Evolutionary conservation across 2,888 invertebrate genomes (phyloP).

Genomic region (Drosophila mettleri): DNA sequence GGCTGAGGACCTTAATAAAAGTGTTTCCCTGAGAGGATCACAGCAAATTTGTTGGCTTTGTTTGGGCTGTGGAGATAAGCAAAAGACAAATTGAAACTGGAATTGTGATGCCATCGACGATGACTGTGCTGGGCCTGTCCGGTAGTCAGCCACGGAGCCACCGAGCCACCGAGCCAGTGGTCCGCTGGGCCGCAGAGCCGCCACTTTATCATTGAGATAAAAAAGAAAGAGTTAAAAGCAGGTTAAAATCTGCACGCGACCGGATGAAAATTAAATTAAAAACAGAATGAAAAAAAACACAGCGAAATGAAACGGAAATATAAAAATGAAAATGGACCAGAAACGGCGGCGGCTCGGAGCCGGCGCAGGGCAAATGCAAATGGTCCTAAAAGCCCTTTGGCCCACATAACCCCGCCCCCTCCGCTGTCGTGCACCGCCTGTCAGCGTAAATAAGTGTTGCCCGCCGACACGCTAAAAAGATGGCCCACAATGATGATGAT

Average conservation of each 20-base stretch:
- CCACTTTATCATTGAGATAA: conserved; percentile 42
- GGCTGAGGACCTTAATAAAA: conserved; percentile 38
- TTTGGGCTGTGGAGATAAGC: conserved; percentile 15
- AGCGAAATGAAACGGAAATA: conserved; percentile 15
- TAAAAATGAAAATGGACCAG: conserved; percentile 10
- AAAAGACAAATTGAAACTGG: conserved; percentile 56
- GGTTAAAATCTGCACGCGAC: conserved; percentile 36
- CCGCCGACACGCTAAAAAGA: conserved; percentile 63
- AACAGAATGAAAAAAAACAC: background rate
- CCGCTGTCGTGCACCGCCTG: conserved; percentile 15
- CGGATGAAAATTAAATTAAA: conserved; percentile 59
- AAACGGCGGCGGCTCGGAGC: background rate
- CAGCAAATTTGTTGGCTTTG: conserved; percentile 31
- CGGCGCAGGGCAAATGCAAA: conserved; percentile 52
- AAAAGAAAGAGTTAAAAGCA: conserved; percentile 33
- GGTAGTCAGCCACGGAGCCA: background rate
- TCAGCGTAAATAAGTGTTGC: conserved; percentile 64
- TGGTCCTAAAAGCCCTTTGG: conserved; percentile 46
- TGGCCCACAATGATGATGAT: conserved; percentile 59
- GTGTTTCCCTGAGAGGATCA: conserved; percentile 35
- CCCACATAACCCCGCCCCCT: conserved; percentile 30
- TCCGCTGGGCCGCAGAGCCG: background rate
- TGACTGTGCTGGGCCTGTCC: conserved; percentile 11
- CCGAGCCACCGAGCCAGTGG: background rate
- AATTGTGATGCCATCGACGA: conserved; percentile 48